Base-by-base conservation (phyloP, 2,797 vertebrate genomes). In the Scleropages formosus region DNA sequence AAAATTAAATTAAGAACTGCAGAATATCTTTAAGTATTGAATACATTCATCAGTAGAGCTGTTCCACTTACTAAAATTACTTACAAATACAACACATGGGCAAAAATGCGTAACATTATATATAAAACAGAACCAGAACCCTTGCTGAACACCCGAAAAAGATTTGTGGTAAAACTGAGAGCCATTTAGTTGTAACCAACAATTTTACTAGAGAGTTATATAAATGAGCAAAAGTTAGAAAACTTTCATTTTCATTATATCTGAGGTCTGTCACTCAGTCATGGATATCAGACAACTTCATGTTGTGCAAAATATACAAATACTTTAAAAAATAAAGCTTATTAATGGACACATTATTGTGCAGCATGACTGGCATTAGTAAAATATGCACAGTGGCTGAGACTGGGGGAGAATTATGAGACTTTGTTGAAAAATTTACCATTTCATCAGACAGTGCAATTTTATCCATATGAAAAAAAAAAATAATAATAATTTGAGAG, bases 41-140 rank as follows among this genome's bases (percentile, higher is more conserved):
- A 90, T 93, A 93, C 92, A 94, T 93, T 93, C 92, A 92, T 91
- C 84, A 86, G 89, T 90, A 84, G 85, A 89, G 87, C 87, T 81
- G 80, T n/a, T n/a, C n/a, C n/a, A n/a, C n/a, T n/a, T n/a, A n/a
- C n/a, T n/a, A n/a, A n/a, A n/a, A n/a, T n/a, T n/a, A n/a, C n/a
- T n/a, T n/a, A 84, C 72, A 80, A 83, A 82, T 83, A 83, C 82
- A 75, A 78, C 75, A 74, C 60, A 75, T 59, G 31, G 61, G 66
- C 46, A 73, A 70, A 18, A 63, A 66, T 66, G 51, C 46, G n/a
- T 61, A 53, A 73, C 15, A 18, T 20, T 74, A 68, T n/a, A n/a
- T n/a, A n/a, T n/a, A n/a, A n/a, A n/a, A n/a, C 6, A 2, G 31
- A 39, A 39, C 31, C 31, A 6, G 31, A 39, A 39, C 31, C 2